Percentiles rank a stretch among this genome's conserved stretches.
Evolutionary conservation across 2,797 vertebrate genomes (phyloP).

Genomic region (Nannoperca australis): DNA sequence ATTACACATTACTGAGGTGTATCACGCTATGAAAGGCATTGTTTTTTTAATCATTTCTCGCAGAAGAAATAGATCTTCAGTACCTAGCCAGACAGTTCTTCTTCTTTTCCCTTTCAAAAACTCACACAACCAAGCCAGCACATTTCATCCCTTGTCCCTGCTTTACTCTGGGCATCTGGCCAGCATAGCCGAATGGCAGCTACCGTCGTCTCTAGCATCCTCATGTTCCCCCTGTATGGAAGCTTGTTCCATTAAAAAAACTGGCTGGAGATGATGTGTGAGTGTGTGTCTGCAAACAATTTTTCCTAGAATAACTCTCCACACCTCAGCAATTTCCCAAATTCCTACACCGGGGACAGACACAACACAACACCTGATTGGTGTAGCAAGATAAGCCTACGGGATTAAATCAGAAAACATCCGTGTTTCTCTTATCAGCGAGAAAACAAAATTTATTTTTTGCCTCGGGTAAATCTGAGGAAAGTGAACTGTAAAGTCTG

Average conservation of each 20-base stretch:
- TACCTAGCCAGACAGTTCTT: constrained; percentile 42
- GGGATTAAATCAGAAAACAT: constrained; percentile 61
- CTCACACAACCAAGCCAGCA: constrained; percentile 52
- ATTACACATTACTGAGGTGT: constrained; percentile 50
- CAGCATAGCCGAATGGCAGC: constrained; percentile 73
- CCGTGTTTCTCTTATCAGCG: constrained; percentile 50
- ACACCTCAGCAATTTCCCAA: constrained; percentile 71
- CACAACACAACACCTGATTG: constrained; percentile 55
- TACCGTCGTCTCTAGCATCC: constrained; percentile 56
- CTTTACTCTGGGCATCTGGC: constrained; percentile 62
- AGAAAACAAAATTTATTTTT: constrained; percentile 42
- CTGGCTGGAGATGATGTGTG: constrained; percentile 64
- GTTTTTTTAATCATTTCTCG: constrained; percentile 52
- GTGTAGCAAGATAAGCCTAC: constrained; percentile 42
- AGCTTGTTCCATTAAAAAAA: constrained; percentile 73
- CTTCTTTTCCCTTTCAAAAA: constrained; percentile 42
- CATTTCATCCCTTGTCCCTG: constrained; percentile 54
- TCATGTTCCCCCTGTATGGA: constrained; percentile 64
- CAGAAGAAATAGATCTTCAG: constrained; percentile 58
- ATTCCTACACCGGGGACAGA: constrained; percentile 48
- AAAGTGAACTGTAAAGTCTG: constrained; percentile 29
- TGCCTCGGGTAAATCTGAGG: constrained; percentile 30
- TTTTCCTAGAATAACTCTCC: constrained; percentile 62
- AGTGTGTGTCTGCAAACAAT: constrained; percentile 51
- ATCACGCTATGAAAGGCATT: constrained; percentile 48